These are phyloP conservation scores for Phoxinus phoxinus DNA, from an alignment of 2,113 vertebrate genomes.

Conservation along the genomic window DNA sequence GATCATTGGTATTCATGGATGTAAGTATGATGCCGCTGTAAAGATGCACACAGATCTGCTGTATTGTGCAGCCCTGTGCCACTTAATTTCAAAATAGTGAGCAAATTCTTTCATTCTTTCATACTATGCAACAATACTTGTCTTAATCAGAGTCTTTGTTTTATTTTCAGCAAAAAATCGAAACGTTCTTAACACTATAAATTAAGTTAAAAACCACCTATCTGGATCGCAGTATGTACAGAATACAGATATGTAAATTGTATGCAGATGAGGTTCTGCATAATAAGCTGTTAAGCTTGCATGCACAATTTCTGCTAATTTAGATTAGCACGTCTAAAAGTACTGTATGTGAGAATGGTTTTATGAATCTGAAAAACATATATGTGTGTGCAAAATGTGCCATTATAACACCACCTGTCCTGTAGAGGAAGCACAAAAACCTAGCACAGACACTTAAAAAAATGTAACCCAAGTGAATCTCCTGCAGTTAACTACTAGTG, in stretches of 20 bases:
- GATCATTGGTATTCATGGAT: slow-evolving; percentile 6
- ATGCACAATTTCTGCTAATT: not conserved
- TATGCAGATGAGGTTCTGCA: not conserved
- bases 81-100: not conserved
- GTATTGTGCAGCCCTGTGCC: not conserved
- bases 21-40: not conserved
- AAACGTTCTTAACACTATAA: not conserved
- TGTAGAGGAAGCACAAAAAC: not conserved
- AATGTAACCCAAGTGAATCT: not conserved
- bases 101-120: not conserved
- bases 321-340: not conserved
- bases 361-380: not conserved
- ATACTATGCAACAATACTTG: not conserved
- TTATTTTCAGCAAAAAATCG: not conserved
- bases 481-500: not conserved
- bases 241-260: not conserved
- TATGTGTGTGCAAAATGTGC: not conserved
- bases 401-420: not conserved
- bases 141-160: not conserved
- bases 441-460: not conserved
- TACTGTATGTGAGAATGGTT: not conserved
- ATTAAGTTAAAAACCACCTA: not conserved
- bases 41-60: not conserved
- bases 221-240: not conserved
- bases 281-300: not conserved